A percentile compares a stretch with the other conserved stretches of the same genome.
Conservation (phyloP, 2,888 invertebrate species). For the Drosophila mulleri region DNA sequence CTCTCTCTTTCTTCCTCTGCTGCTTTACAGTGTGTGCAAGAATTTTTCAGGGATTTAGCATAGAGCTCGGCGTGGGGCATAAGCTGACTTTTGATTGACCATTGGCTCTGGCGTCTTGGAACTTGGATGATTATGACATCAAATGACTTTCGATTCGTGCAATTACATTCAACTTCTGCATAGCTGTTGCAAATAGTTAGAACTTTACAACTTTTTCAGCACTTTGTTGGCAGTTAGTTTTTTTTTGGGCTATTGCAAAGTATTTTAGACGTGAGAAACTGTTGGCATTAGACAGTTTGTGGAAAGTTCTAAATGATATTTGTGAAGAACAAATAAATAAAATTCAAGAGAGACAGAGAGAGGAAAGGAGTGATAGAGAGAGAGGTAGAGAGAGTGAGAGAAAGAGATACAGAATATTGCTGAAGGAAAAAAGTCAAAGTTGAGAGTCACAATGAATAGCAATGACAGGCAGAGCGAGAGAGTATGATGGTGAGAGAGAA, state of each 20-base stretch:
- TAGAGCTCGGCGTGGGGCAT: conserved; percentile 26
- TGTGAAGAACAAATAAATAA: not conserved
- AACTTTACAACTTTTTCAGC: not conserved
- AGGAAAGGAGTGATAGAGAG: not conserved
- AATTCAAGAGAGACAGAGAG: not conserved
- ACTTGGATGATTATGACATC: conserved; percentile 26
- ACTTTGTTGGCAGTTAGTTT: conserved; percentile 4
- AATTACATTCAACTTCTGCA: conserved; percentile 36
- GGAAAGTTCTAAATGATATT: not conserved
- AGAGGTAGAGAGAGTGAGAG: too few relatives aligned
- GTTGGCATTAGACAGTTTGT: not conserved
- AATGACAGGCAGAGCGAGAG: too few relatives aligned
- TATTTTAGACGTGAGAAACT: not conserved
- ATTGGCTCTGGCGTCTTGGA: conserved; percentile 25
- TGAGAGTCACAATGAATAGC: too few relatives aligned
- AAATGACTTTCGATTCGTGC: conserved; percentile 18
- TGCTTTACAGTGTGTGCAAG: conserved; percentile 1
- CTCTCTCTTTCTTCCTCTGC: not conserved
- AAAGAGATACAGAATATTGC: not conserved
- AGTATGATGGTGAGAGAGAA: too few relatives aligned
- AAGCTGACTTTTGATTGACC: conserved; percentile 62
- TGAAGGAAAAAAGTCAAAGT: too few relatives aligned
- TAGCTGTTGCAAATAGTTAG: not conserved
- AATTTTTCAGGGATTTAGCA: conserved; percentile 3
- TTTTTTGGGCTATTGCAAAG: not conserved